Evolutionary conservation across 53 echinoderm and acorn worm genomes (phyloP).

Genomic region (Henricia sp.): DNA sequence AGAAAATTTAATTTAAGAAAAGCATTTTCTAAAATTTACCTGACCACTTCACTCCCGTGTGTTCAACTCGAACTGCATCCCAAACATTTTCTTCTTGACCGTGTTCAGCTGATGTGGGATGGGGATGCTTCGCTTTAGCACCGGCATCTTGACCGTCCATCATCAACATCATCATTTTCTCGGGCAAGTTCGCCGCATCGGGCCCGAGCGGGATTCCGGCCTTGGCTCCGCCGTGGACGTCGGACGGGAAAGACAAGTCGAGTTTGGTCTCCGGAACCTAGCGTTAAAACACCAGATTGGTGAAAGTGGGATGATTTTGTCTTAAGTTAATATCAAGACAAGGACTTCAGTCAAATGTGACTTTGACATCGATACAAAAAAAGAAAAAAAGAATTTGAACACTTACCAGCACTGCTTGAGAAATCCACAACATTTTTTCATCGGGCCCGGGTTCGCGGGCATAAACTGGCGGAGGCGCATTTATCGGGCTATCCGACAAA

Average conservation of each 20-base stretch:
- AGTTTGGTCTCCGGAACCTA: slow-evolving; percentile 32
- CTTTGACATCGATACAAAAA: neutral
- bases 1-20: neutral
- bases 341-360: neutral
- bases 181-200: neutral
- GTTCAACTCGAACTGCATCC: slow-evolving; percentile 72
- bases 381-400: neutral
- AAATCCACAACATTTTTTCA: slow-evolving; percentile 39
- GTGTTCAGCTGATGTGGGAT: neutral
- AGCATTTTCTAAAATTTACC: slow-evolving; percentile 66
- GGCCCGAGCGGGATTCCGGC: neutral
- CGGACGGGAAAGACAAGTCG: slow-evolving; percentile 9
- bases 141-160: slow-evolving; percentile 33
- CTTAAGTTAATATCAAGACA: neutral
- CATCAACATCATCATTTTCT: slow-evolving; percentile 2
- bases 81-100: slow-evolving; percentile 75
- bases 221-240: neutral
- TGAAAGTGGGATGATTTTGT: slow-evolving; percentile 21
- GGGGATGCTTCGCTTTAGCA: neutral
- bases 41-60: slow-evolving; percentile 74
- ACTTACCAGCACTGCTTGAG: slow-evolving; percentile 35
- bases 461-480: slow-evolving; percentile 43
- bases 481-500: neutral
- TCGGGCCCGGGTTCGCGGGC: slow-evolving; percentile 31
- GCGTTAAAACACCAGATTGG: slow-evolving; percentile 11